Evolutionary conservation across 2,797 vertebrate species (phyloP).

Genomic region (Pseudochaenichthys georgianus): DNA sequence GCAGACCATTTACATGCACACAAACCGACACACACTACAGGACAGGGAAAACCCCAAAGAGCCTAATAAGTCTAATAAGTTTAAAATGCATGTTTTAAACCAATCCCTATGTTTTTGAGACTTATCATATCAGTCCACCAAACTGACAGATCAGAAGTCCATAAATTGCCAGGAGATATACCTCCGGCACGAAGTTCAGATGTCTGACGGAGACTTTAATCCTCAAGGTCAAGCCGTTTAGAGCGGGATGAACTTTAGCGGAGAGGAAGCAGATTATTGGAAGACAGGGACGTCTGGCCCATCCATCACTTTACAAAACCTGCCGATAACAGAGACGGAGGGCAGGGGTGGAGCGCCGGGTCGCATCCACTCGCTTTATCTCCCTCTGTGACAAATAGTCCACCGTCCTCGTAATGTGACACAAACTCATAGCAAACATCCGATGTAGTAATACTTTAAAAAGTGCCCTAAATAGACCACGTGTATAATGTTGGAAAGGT

Average conservation of each 20-base stretch:
- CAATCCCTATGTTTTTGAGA: too few relatives aligned
- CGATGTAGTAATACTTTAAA: conserved; percentile 14
- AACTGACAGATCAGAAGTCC: not conserved
- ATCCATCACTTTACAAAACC: conserved; percentile 60
- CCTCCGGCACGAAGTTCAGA: conserved; percentile 1
- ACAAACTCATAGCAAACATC: not conserved
- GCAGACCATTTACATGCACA: too few relatives aligned
- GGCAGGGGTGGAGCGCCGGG: conserved; percentile 9
- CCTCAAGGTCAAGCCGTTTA: conserved; percentile 38
- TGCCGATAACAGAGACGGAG: conserved; percentile 34
- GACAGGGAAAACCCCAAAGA: too few relatives aligned
- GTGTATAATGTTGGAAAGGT: not conserved
- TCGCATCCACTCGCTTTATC: conserved; percentile 26
- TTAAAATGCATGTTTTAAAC: too few relatives aligned
- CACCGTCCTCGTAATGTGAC: conserved; percentile 15
- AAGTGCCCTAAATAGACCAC: not conserved
- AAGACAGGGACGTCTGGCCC: conserved; percentile 51
- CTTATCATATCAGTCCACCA: not conserved
- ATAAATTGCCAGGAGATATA: not conserved
- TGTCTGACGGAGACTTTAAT: conserved; percentile 3
- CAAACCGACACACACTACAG: too few relatives aligned
- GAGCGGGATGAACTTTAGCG: conserved; percentile 27
- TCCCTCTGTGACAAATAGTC: conserved; percentile 10
- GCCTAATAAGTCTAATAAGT: too few relatives aligned
- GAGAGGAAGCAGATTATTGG: conserved; percentile 50